phyloP scores from a whole-genome alignment of 2,113 vertebrate species.

The Tursiops truncatus region DNA sequence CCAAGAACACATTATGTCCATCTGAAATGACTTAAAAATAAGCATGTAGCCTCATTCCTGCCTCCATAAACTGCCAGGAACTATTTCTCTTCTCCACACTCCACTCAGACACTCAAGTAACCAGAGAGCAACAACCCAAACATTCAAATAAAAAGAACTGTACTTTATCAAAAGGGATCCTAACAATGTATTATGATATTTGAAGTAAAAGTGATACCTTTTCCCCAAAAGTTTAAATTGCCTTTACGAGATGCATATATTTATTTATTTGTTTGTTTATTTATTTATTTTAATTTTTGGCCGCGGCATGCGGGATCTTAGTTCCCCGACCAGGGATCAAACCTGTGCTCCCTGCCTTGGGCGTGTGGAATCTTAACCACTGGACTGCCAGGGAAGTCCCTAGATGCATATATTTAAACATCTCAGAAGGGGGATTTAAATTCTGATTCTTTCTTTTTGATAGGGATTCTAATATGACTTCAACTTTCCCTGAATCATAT shows the following conservation, averaged over 20 bases:
- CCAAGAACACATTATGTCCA: background rate
- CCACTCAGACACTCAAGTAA: background rate
- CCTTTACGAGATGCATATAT: background rate
- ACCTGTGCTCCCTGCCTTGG: too few relatives aligned
- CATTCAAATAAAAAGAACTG: background rate
- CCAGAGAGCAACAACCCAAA: background rate
- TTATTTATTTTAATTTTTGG: too few relatives aligned
- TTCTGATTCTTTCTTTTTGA: background rate
- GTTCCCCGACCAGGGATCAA: too few relatives aligned
- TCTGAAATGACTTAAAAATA: background rate
- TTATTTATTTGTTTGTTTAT: background rate
- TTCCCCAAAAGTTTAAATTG: background rate
- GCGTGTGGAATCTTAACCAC: too few relatives aligned
- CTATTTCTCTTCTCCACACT: background rate
- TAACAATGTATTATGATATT: background rate
- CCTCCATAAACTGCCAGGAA: background rate
- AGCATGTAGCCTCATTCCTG: background rate
- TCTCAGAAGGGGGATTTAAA: background rate
- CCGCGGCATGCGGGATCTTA: too few relatives aligned
- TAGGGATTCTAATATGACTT: background rate
- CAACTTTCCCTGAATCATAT: background rate
- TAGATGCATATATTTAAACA: background rate
- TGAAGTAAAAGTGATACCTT: background rate
- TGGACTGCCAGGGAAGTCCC: too few relatives aligned
- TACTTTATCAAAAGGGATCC: background rate